Conservation (phyloP, 2,797 vertebrate species). For the Epinephelus malabaricus region DNA sequence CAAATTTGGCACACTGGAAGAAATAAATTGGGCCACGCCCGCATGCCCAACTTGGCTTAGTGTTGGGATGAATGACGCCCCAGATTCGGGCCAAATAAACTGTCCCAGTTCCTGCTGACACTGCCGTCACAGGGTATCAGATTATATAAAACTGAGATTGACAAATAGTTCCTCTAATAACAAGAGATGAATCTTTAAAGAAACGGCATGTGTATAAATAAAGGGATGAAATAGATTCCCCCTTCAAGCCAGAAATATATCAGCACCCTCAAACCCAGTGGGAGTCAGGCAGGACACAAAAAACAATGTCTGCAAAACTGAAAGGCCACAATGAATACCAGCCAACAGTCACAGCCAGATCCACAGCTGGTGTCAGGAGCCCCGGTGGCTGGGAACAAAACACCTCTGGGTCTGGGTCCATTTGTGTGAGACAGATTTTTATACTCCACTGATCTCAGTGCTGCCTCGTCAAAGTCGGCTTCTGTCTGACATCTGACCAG, state of each 20-base stretch:
- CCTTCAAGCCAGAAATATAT: neutral
- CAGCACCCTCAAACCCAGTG: neutral
- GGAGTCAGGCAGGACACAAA: conserved; percentile 24
- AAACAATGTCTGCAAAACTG: conserved; percentile 17
- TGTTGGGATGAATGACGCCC: too few species aligned
- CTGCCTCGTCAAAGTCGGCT: conserved; percentile 9
- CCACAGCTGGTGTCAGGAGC: conserved; percentile 63
- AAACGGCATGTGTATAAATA: neutral
- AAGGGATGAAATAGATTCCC: neutral
- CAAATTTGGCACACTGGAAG: too few species aligned
- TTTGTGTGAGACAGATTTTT: conserved; percentile 33
- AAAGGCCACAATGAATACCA: conserved; percentile 44
- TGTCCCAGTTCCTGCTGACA: too few species aligned
- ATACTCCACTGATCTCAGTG: conserved; percentile 20
- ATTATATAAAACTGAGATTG: neutral
- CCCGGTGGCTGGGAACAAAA: conserved; percentile 35
- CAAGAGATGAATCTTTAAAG: neutral
- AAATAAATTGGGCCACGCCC: too few species aligned
- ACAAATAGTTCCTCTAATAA: neutral
- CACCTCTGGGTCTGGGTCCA: conserved; percentile 51
- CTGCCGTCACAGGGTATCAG: too few species aligned
- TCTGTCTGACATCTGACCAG: conserved; percentile 33
- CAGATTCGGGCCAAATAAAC: too few species aligned
- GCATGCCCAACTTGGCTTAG: too few species aligned
- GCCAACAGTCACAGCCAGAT: conserved; percentile 41